Conservation (phyloP, 2,113 vertebrate species). For the Aphelocoma coerulescens region DNA sequence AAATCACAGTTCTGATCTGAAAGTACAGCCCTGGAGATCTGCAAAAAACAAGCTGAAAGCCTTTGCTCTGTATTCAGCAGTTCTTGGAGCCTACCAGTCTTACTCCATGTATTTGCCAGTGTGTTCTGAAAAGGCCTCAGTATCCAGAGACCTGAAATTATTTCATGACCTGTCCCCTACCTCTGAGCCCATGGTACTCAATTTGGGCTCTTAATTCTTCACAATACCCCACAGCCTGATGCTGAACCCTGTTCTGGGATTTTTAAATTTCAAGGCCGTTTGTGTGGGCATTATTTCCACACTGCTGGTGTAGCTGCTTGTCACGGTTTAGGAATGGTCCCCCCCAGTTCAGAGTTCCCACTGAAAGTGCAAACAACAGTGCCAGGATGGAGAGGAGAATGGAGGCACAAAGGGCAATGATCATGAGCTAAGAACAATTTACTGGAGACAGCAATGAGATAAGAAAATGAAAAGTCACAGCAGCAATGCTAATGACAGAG, state of each 20-base stretch:
- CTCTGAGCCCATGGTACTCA: background rate
- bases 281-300: background rate
- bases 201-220: background rate
- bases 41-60: background rate
- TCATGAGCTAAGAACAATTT: background rate
- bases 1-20: background rate
- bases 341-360: background rate
- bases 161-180: background rate
- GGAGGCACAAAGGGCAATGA: background rate
- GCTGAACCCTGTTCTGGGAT: background rate
- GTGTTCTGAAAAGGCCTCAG: background rate
- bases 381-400: background rate
- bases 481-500: background rate
- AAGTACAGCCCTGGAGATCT: background rate
- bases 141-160: background rate
- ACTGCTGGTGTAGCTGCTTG: background rate
- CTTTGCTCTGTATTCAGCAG: background rate
- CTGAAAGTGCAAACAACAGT: background rate
- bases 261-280: background rate
- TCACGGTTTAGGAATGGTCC: background rate
- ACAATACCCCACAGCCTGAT: background rate
- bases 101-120: accelerated
- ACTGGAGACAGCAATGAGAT: background rate
- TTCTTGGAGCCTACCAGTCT: background rate
- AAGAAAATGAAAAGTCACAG: background rate